Evolutionary conservation across 2,797 vertebrate genomes (phyloP).

Genomic region (Semaprochilodus insignis): DNA sequence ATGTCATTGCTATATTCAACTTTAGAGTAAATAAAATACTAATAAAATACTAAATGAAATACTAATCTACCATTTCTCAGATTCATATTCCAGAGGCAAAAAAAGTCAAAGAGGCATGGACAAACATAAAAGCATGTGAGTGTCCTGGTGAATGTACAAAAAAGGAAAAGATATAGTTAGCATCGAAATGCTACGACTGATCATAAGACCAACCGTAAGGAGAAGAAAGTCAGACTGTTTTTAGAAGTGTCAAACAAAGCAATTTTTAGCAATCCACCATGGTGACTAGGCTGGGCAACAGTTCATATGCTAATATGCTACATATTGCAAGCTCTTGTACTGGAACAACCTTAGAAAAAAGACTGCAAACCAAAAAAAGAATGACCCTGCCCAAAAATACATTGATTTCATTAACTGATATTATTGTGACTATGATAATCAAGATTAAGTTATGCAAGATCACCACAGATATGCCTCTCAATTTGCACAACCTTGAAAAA

Average conservation of each 20-base stretch:
- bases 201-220: background rate
- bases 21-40: background rate
- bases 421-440: background rate
- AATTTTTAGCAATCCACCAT: background rate
- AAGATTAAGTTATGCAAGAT: too few relatives aligned
- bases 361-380: background rate
- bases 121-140: background rate
- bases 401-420: background rate
- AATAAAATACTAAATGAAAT: background rate
- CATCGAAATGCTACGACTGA: background rate
- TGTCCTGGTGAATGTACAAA: background rate
- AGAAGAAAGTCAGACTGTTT: conserved; percentile 8
- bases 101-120: background rate
- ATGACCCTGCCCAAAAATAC: background rate
- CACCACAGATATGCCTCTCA: too few relatives aligned
- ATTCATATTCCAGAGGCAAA: background rate
- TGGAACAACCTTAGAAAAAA: background rate
- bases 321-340: background rate
- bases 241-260: conserved; percentile 4
- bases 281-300: background rate
- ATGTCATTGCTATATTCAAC: background rate
- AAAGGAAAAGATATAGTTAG: background rate
- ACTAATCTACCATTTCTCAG: background rate
- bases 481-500: too few relatives aligned
- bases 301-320: background rate